These are phyloP conservation scores for Zootoca vivipara DNA, from an alignment of 2,113 vertebrate species.

Conservation along the genomic window DNA sequence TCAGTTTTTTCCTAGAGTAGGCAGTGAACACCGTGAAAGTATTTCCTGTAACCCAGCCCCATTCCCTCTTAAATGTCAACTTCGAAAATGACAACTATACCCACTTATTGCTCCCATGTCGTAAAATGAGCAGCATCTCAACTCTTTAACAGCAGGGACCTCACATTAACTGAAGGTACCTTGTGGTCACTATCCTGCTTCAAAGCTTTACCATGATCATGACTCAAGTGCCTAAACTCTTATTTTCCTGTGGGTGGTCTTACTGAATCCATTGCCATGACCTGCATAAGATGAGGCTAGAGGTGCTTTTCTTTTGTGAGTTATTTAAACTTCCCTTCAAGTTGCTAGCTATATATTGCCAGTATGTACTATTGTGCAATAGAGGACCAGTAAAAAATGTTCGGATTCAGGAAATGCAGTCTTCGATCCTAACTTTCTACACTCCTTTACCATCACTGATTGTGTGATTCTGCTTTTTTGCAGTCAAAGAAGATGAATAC, in stretches of 20 bases:
- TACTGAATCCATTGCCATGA: neutral
- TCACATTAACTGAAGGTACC: too few relatives aligned
- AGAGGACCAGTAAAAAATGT: neutral
- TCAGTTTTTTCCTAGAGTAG: neutral
- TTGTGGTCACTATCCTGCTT: neutral
- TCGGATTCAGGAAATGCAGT: neutral
- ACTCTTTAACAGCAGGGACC: neutral
- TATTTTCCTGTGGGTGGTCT: neutral
- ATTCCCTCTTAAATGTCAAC: neutral
- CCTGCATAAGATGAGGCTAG: neutral
- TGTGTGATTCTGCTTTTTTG: neutral
- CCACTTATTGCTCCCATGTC: neutral
- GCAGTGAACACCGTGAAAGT: neutral
- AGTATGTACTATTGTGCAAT: neutral
- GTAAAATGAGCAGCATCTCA: neutral
- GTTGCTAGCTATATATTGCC: neutral
- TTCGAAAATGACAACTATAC: neutral
- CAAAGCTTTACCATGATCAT: neutral
- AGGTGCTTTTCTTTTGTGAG: neutral
- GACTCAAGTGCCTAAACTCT: neutral
- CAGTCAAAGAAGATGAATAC: neutral
- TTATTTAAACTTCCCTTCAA: neutral
- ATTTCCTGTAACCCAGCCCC: neutral
- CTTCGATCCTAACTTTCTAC: neutral
- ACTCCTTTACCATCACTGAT: neutral